Base-by-base conservation (phyloP, 2,888 invertebrate genomes). In the Anorthoa munda region DNA sequence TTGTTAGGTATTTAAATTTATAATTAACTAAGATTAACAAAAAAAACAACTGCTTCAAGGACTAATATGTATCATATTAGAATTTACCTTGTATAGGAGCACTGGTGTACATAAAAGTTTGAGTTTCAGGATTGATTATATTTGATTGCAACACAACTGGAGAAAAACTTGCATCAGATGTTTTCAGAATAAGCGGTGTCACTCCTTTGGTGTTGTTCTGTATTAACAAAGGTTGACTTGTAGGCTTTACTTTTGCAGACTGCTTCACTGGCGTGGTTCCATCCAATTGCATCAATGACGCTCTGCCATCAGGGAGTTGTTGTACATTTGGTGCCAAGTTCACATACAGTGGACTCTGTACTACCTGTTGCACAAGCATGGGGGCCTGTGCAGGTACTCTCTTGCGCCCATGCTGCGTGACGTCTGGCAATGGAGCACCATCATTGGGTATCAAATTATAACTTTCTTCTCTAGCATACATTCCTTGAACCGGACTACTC, bases 131-230 rank as follows among this genome's bases (percentile, higher is more conserved):
- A 88, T 96, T 97, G 17, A 97, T 94, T 73, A 97, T 92, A 92
- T 97, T 97, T 4, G 97, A 97, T 90, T 98, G 98, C 66, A 98
- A 93, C 66, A 98, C 96, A 56, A 98, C 97, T 86, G 97, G 97
- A 64, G 96, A 94, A 80, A 96, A 95, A 83, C 92, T 95, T n/a
- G 94, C 84, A 91, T 96, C 96, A 45, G 93, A 85, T 21, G 90
- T 95, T 89, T 96, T 96, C 55, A 96, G 81, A 70, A 96, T 92
- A 50, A 96, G 88, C 13, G 96, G 96, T 21, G 86, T 86, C 17
- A 95, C 90, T 63, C 92, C 91, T 86, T 95, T 95, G 31, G 91
- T 76, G 89, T 91, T 94, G 79, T 93, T 95, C 70, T 94, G 95
- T 82, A 96, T 90, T 26, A 96, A 75, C 46, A 96, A 77, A 50